Base-by-base conservation (phyloP, 2,113 vertebrate species). In the Mohoua ochrocephala region DNA sequence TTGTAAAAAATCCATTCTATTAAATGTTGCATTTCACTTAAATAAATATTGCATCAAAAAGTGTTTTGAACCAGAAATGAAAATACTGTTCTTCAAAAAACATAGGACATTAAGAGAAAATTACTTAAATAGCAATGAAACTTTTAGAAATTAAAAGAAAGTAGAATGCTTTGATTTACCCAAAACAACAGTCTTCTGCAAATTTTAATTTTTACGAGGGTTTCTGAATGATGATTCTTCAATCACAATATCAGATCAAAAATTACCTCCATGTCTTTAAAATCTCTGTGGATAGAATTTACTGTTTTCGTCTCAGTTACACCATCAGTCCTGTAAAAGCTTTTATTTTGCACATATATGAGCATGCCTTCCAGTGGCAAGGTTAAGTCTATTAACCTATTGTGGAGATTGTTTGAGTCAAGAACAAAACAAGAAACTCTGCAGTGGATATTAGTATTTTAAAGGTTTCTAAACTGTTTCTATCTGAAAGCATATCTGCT, bases 361-460 rank as follows among this genome's bases (percentile, higher is more conserved):
- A 78, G 6, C 56, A 63, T 33, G 17, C 12, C 9, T 95, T 91
- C 52, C 69, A 52, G 52, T 63, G 26, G 5, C 24, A 71, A 87
- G 42, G 19, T 56, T 67, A 85, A 81, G 24, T 91, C 44, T 81
- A 49, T 78, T 87, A 87, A 64, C 28, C 27, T 94, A 13, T 42
- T 56, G 45, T 37, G 84, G 47, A 78, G 37, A 78, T 49, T 80
- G 33, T 84, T 77, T 75, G 56, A 89, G n/a, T 79, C 45, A 79
- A 71, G 44, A 61, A 68, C 28, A 68, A 96, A 92, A 13, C 37
- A 87, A 81, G 18, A 82, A 84, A 47, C 10, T 87, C 30, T 74
- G 27, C 4, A 49, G 45, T 71, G 35, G 42, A 31, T 92, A 63
- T 57, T 77, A 27, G 7, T 63, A 4, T 63, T 86, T 84, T 67